Evolutionary conservation across 2,113 vertebrate genomes (phyloP).

Genomic region (Cheirogaleus medius): DNA sequence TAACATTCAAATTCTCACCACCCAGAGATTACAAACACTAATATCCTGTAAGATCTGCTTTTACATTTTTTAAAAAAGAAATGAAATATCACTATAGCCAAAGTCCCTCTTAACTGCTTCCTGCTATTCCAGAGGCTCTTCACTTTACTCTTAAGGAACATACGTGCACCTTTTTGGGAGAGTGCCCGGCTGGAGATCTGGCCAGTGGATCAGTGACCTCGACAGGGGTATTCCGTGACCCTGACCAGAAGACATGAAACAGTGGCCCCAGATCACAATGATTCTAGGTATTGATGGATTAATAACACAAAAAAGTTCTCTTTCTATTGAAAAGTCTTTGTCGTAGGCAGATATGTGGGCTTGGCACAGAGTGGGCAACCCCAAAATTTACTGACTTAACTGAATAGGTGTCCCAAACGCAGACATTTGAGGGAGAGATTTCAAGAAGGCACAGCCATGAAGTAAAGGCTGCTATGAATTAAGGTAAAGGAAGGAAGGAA

Average conservation of each 20-base stretch:
- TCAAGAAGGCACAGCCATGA: not conserved
- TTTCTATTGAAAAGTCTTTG: not conserved
- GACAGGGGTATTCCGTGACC: not conserved
- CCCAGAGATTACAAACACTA: constrained; percentile 11
- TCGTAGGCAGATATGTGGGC: not conserved
- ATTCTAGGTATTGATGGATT: not conserved
- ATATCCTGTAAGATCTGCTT: not conserved
- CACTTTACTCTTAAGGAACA: not conserved
- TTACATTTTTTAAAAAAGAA: not conserved
- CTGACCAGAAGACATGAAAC: not conserved
- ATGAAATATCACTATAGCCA: not conserved
- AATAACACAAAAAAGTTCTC: not conserved
- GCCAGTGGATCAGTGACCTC: not conserved
- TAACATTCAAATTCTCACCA: not conserved
- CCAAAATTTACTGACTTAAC: not conserved
- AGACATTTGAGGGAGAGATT: not conserved
- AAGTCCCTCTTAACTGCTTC: not conserved
- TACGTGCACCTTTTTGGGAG: not conserved
- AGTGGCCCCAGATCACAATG: not conserved
- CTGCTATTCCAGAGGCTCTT: not conserved
- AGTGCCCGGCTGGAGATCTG: not conserved
- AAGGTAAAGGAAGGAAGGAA: not conserved
- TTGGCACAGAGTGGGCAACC: not conserved
- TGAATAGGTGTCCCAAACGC: not conserved
- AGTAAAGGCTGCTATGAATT: not conserved